Evolutionary conservation across 2,797 vertebrate genomes (phyloP), one percentile per base, ranked within the genome.

Genomic region (Pteronotus mesoamericanus): DNA sequence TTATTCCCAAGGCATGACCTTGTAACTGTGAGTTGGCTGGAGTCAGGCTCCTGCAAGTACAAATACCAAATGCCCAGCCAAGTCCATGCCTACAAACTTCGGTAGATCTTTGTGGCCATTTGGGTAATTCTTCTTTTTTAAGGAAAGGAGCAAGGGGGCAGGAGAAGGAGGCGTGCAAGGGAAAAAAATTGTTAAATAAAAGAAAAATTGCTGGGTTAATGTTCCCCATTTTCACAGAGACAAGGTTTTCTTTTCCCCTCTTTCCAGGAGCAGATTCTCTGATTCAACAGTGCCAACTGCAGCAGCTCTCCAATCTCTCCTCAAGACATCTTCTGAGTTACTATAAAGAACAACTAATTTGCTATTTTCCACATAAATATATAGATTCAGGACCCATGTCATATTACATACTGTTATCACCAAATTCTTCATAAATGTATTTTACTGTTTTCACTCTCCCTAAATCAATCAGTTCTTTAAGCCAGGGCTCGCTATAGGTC

Each of bases 91-190:
- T 96, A 91, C 66, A 71, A 89, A 88, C 61, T 97, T 94, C 82
- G 92, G 68, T 61, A 96, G 72, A 94, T 24, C 57, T 96, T 59
- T 84, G 96, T 97, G 95, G 97, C 96, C 97, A 77, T 77, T 75
- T 95, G 79, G 88, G 86, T 94, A 93, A 93, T 89, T 95, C 77
- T 75, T 88, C 12, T 89, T 86, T 94, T 75, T 86, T 86, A 91
- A 97, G 96, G 96, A 96, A 97, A 97, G 97, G 97, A 97, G 96
- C 95, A 94, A 64, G 88, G 94, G 96, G 86, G 80, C 87, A 97
- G 96, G 95, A 97, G 78, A 94, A 97, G 68, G 86, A 96, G 93
- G 84, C 86, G 86, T 97, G 97, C 97, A 96, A 95, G 93, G 97
- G 86, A 64, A 85, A 93, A 79, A 94, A 93, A 29, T 0, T 74